phyloP scores from a whole-genome alignment of 2,888 invertebrate species.

The Philonicus albiceps region DNA sequence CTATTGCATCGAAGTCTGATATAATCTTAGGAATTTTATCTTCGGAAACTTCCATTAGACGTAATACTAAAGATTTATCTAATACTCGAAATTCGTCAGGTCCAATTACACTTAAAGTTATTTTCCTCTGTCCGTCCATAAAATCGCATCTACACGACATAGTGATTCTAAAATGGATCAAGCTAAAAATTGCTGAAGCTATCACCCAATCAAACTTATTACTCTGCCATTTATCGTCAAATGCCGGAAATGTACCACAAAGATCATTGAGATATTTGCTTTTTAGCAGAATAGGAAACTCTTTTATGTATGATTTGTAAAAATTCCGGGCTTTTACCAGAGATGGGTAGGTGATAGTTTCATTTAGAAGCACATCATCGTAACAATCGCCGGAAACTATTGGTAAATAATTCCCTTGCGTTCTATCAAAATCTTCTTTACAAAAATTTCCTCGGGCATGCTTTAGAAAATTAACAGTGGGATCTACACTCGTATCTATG shows the following conservation, averaged over 20 bases:
- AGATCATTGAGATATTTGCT: neutral
- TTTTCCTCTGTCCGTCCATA: neutral
- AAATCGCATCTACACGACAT: neutral
- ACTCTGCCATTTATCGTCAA: neutral
- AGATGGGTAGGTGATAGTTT: neutral
- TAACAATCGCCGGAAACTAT: neutral
- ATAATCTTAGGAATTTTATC: neutral
- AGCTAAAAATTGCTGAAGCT: neutral
- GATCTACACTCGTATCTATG: neutral
- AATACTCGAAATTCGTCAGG: neutral
- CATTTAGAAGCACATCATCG: neutral
- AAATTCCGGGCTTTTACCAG: neutral
- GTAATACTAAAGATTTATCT: neutral
- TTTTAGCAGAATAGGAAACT: neutral
- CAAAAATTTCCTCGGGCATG: neutral
- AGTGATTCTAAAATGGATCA: neutral
- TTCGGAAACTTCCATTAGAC: neutral
- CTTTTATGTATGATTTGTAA: neutral
- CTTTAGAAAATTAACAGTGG: neutral
- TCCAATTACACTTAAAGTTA: neutral
- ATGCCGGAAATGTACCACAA: constrained; percentile 7
- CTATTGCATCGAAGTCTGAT: neutral
- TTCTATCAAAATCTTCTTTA: neutral
- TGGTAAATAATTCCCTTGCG: neutral
- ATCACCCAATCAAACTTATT: constrained; percentile 5